Percentiles rank a stretch among this genome's conserved stretches.
Conservation (phyloP, 2,888 invertebrate species). For the Drosophila fulvimacula region DNA sequence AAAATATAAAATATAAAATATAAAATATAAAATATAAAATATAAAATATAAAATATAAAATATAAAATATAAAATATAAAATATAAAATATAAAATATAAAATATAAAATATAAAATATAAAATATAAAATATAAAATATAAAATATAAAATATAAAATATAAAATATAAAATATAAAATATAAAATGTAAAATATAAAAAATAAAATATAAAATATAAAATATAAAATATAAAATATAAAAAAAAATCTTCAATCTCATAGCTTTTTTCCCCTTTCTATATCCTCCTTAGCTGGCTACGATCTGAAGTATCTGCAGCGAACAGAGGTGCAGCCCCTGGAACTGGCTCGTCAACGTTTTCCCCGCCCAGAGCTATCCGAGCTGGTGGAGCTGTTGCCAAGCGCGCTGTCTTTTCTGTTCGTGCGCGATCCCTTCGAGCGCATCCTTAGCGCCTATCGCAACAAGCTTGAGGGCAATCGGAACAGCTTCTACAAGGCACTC, state of each 20-base stretch:
- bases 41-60: too few species aligned
- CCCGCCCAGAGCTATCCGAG: conserved; percentile 88
- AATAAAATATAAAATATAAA: too few species aligned
- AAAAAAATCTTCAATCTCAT: background rate
- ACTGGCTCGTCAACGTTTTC: conserved; percentile 89
- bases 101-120: background rate
- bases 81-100: too few species aligned
- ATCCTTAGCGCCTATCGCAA: conserved; percentile 90
- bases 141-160: too few species aligned
- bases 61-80: too few species aligned
- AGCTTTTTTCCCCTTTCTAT: background rate
- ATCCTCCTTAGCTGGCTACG: conserved; percentile 86
- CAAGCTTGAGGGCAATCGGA: conserved; percentile 89
- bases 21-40: too few species aligned
- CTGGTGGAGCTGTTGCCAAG: conserved; percentile 88
- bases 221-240: background rate
- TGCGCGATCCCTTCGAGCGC: conserved; percentile 90
- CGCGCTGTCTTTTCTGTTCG: conserved; percentile 89
- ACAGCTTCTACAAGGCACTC: conserved; percentile 89
- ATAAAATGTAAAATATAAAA: too few species aligned
- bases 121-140: background rate
- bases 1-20: too few species aligned
- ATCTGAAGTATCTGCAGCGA: conserved; percentile 87
- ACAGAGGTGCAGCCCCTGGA: conserved; percentile 88
- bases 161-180: too few species aligned